A percentile compares a stretch with the other conserved stretches of the same genome.
These are phyloP conservation scores for Himalopsyche tibetana DNA, from an alignment of 2,888 invertebrate genomes.

Conservation along the genomic window DNA sequence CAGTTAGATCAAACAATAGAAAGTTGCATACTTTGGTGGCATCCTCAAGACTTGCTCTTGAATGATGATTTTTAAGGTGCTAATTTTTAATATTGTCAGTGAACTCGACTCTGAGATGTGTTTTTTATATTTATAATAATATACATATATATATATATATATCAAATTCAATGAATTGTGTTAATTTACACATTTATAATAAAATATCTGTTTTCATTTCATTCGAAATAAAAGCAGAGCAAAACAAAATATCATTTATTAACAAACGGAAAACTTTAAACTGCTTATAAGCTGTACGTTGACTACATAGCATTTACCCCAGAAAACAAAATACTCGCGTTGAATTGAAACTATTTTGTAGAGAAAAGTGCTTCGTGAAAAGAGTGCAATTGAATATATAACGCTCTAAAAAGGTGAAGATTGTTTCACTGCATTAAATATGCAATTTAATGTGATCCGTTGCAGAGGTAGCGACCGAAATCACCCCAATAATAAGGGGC, in stretches of 20 bases:
- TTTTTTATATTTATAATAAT: no score
- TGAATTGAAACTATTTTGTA: not conserved
- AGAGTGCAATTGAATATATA: slow-evolving; percentile 55
- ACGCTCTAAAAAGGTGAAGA: slow-evolving; percentile 53
- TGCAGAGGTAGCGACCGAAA: slow-evolving; percentile 8
- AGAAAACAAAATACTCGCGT: slow-evolving; percentile 5
- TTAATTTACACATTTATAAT: no score
- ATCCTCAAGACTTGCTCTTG: no score
- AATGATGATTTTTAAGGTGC: no score
- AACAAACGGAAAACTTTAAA: slow-evolving; percentile 2
- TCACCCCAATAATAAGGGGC: not conserved
- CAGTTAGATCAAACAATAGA: no score
- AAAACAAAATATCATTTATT: slow-evolving; percentile 11
- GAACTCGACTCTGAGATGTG: no score
- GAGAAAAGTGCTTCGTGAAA: not conserved
- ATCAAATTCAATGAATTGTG: no score
- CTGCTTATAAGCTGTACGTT: not conserved
- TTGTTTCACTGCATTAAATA: slow-evolving; percentile 43
- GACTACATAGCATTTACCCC: not conserved
- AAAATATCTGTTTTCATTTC: no score
- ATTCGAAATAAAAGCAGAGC: not conserved
- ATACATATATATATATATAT: no score
- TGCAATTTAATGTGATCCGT: slow-evolving; percentile 27
- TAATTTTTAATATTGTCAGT: no score
- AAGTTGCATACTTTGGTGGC: no score